Evolutionary conservation across 1,140 invertebrate species (phyloP).

Genomic region (Geopemphigus sp.): DNA sequence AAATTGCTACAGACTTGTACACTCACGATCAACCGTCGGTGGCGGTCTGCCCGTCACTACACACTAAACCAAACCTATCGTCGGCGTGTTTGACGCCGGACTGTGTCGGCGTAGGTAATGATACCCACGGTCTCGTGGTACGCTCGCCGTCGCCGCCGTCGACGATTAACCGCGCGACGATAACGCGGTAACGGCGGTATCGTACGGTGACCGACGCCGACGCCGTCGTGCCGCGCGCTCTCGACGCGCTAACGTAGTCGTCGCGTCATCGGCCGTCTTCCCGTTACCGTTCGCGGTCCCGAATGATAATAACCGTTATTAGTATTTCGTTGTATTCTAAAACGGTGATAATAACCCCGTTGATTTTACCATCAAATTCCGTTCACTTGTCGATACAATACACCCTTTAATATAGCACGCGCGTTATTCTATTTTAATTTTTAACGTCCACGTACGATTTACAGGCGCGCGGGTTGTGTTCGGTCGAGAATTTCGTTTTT

Average conservation of each 20-base stretch:
- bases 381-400: too few relatives aligned
- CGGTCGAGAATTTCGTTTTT: too few relatives aligned
- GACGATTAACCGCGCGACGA: neutral
- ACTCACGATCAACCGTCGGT: neutral
- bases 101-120: neutral
- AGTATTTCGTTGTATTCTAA: too few relatives aligned
- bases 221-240: neutral
- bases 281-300: neutral
- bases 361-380: too few relatives aligned
- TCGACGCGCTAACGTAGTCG: too few relatives aligned
- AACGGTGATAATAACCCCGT: too few relatives aligned
- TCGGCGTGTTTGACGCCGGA: slow-evolving; percentile 20
- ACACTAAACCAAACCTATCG: neutral
- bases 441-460: too few relatives aligned
- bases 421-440: too few relatives aligned
- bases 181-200: slow-evolving; percentile 13
- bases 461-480: too few relatives aligned
- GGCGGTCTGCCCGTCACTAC: neutral
- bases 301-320: too few relatives aligned
- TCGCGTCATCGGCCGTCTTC: neutral
- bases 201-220: neutral
- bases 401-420: too few relatives aligned
- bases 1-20: too few relatives aligned
- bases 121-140: neutral
- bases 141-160: neutral